Evolutionary conservation across 2,888 invertebrate genomes (phyloP).

Genomic region (Tholera decimalis): DNA sequence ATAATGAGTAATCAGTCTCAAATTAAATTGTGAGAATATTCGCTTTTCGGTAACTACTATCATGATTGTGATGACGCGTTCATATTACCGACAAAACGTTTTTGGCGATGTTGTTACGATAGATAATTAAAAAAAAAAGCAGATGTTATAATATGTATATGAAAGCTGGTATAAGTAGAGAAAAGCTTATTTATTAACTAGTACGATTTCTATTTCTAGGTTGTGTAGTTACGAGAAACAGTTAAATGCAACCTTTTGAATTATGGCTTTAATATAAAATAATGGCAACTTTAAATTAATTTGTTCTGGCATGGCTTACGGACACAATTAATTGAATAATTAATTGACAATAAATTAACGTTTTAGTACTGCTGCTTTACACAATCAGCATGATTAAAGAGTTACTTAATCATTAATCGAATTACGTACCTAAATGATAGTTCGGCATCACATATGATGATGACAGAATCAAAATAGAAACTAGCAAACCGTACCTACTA

Average conservation of each 20-base stretch:
- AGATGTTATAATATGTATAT: neutral
- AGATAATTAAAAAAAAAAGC: too few species aligned
- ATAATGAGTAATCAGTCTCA: conserved; percentile 17
- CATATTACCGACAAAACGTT: neutral
- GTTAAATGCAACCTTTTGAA: too few species aligned
- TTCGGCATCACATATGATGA: neutral
- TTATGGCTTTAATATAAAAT: too few species aligned
- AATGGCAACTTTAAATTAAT: neutral
- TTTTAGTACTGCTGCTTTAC: neutral
- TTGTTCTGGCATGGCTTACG: neutral
- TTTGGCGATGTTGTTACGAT: too few species aligned
- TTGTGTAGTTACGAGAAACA: too few species aligned
- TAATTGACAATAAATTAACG: neutral
- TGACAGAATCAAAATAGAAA: neutral
- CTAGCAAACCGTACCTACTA: neutral
- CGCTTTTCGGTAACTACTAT: neutral
- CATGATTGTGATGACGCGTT: conserved; percentile 1
- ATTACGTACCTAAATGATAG: neutral
- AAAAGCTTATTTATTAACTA: neutral
- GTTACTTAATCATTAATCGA: neutral
- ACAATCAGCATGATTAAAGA: neutral
- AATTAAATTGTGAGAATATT: conserved; percentile 6
- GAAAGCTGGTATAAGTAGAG: neutral
- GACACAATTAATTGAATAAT: neutral
- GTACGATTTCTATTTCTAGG: conserved; percentile 2